Conservation (phyloP, 2,797 vertebrate genomes). For the Coilia nasus region DNA sequence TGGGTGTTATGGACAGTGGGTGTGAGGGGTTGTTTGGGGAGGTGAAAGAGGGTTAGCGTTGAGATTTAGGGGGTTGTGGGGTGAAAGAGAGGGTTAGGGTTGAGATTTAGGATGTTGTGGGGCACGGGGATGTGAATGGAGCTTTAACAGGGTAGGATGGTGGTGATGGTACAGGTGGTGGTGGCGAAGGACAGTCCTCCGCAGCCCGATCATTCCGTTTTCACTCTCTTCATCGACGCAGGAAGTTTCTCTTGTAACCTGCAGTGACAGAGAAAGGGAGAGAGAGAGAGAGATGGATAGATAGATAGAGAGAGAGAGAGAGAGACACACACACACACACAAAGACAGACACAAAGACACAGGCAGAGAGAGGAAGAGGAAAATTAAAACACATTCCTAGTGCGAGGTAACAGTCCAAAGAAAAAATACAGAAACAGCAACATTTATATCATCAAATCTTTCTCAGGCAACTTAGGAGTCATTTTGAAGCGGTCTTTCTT, state of each 20-base stretch:
- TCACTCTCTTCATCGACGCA: conserved; percentile 81
- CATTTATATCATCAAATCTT: no score
- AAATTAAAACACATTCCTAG: no score
- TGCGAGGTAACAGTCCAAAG: no score
- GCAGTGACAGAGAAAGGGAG: conserved; percentile 38
- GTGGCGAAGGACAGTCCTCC: background rate
- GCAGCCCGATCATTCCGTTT: conserved; percentile 72
- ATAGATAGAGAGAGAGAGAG: no score
- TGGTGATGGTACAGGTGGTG: conserved; percentile 32
- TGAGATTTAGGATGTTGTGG: background rate
- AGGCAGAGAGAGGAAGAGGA: background rate
- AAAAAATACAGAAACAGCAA: background rate
- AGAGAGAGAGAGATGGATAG: background rate
- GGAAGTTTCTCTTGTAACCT: conserved; percentile 92
- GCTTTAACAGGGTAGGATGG: conserved; percentile 47
- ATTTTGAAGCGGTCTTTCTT: no score
- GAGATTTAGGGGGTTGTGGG: no score
- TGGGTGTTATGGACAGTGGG: background rate
- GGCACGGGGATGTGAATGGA: background rate
- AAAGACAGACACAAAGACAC: no score
- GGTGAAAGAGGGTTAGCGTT: background rate
- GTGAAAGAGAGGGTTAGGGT: no score
- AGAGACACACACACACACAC: no score
- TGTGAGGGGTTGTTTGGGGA: background rate
- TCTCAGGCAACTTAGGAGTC: no score